Evolutionary conservation across 1,140 invertebrate genomes (phyloP), one percentile per base, ranked within the genome.

Genomic region (Orchesella cincta): DNA sequence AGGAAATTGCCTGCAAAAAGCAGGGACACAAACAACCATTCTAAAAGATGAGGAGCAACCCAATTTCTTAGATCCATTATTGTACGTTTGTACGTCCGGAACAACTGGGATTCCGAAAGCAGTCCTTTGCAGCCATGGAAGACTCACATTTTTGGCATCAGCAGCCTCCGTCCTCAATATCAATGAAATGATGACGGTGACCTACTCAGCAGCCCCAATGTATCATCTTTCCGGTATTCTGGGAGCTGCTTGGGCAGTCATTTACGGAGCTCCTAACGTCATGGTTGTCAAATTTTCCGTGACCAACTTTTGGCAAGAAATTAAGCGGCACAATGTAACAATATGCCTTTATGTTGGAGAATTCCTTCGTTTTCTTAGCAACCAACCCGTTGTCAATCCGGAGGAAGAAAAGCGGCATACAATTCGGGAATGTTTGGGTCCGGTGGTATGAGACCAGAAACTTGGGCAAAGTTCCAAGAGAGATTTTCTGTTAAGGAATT

Each of bases 331-430:
- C 81, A 84, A 89, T 20, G 89, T 88, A 77, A 90, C 89, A 20
- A 88, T 89, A 75, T 91, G 90, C 12, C 97, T 99, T 84, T 99
- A 99, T 84, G 98, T 99, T 83, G 97, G 97, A n/a, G 97, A 99
- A 88, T 97, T 98, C 89, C 98, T 96, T 84, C 90, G 97, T 86
- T 89, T 99, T 39, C 86, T 99, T 75, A 92, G 95, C 20, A 93
- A 95, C 73, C 91, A 93, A 16, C 86, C 88, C 2, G 90, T 89
- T 75, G 88, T 91, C n/a, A n/a, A n/a, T n/a, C n/a, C n/a, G n/a
- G n/a, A n/a, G 1, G 89, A 92, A 71, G 96, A 99, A 83, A 91
- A 87, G n/a, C 87, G 92, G 71, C 97, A 99, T 84, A 91, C 90
- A 70, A 86, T 99, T 14, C 88, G 94, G 62, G 82, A 31, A 93